Evolutionary conservation across 1,140 invertebrate species (phyloP).

Genomic region (Diachasma alloeum): DNA sequence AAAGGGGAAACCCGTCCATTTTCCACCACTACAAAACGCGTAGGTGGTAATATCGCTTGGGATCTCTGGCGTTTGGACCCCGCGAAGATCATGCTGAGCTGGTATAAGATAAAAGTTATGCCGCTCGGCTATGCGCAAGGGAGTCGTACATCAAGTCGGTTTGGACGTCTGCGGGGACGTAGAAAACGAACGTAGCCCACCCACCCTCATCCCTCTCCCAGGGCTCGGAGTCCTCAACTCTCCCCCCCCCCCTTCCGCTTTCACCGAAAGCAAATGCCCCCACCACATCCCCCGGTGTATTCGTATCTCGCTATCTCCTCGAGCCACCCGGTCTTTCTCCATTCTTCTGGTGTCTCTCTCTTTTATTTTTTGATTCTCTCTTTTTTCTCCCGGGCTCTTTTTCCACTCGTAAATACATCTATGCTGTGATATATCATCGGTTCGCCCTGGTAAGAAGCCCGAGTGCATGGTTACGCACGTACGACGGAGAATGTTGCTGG

Average conservation of each 20-base stretch:
- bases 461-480: conserved; percentile 17
- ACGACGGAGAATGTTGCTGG: background rate
- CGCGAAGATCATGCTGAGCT: conserved; percentile 46
- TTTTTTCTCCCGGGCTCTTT: conserved; percentile 40
- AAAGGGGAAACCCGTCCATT: conserved; percentile 31
- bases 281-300: conserved; percentile 26
- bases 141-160: conserved; percentile 60
- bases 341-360: background rate
- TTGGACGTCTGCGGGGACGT: conserved; percentile 63
- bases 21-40: conserved; percentile 35
- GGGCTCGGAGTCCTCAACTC: conserved; percentile 33
- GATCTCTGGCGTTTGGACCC: conserved; percentile 38
- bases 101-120: conserved; percentile 65
- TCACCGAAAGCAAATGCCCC: conserved; percentile 40
- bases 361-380: conserved; percentile 39
- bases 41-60: conserved; percentile 40
- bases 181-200: conserved; percentile 46
- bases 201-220: conserved; percentile 26
- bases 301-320: conserved; percentile 20
- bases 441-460: conserved; percentile 6
- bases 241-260: conserved; percentile 30
- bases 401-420: conserved; percentile 45
- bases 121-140: conserved; percentile 62
- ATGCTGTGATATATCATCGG: conserved; percentile 22
- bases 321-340: conserved; percentile 20